Percentiles rank a stretch among this genome's conserved stretches.
Conservation (phyloP, 2,113 vertebrate species). For the Coptodon rendalli region DNA sequence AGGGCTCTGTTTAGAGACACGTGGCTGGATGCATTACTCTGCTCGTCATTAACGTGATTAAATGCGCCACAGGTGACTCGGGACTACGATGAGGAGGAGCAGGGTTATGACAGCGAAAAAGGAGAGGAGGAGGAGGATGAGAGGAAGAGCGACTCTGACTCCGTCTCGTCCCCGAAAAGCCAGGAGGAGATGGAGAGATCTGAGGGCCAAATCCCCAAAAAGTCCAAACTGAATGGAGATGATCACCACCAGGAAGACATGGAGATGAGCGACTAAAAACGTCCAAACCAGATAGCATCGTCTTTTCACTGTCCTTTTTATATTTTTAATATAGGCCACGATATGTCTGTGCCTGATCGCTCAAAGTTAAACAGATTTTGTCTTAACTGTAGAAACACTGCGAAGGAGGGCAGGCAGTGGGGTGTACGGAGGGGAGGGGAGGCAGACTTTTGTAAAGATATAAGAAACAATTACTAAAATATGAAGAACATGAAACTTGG, state of each 20-base stretch:
- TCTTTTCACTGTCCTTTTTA: conserved; percentile 69
- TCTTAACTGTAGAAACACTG: conserved; percentile 67
- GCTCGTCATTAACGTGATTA: neutral
- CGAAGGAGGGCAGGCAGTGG: conserved; percentile 9
- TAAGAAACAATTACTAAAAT: conserved; percentile 45
- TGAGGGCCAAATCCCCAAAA: conserved; percentile 67
- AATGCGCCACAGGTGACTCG: conserved; percentile 87
- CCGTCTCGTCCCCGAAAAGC: conserved; percentile 72
- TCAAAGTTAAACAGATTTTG: conserved; percentile 38
- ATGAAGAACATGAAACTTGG: conserved; percentile 25
- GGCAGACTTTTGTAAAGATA: conserved; percentile 52
- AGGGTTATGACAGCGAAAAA: conserved; percentile 94
- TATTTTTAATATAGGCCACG: conserved; percentile 64
- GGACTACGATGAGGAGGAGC: conserved; percentile 97
- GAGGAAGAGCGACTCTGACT: conserved; percentile 76
- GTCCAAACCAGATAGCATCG: conserved; percentile 14
- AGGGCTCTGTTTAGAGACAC: fast-evolving
- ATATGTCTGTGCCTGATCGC: conserved; percentile 40
- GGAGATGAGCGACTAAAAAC: conserved; percentile 94
- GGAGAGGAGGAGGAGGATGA: conserved; percentile 85
- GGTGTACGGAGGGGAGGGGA: conserved; percentile 48
- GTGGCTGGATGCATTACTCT: neutral
- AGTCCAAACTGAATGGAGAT: conserved; percentile 91
- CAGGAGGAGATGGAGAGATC: conserved; percentile 74
- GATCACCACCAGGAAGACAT: conserved; percentile 97